A percentile compares a stretch with the other conserved stretches of the same genome.
Evolutionary conservation across 2,113 vertebrate species (phyloP).

Genomic region (Rhadina sibilatrix): DNA sequence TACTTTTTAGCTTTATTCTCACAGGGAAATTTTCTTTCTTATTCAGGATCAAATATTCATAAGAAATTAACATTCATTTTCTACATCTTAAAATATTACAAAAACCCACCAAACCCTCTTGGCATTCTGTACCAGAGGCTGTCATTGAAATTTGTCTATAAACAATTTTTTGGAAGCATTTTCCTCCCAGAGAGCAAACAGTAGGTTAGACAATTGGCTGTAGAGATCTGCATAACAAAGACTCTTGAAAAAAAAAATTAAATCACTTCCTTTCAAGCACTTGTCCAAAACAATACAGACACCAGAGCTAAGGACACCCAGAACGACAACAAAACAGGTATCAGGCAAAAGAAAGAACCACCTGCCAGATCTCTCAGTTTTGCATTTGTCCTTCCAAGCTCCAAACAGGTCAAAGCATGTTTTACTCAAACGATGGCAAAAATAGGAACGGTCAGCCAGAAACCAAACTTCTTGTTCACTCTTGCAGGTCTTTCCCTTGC

Average conservation of each 20-base stretch:
- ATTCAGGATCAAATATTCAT: neutral
- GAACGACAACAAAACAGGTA: neutral
- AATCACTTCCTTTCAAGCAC: neutral
- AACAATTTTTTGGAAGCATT: neutral
- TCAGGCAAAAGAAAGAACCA: neutral
- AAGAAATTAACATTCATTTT: neutral
- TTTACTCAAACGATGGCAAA: neutral
- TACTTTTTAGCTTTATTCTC: neutral
- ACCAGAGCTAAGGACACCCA: neutral
- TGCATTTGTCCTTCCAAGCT: neutral
- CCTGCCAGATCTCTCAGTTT: neutral
- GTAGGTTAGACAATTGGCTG: neutral
- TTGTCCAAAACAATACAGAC: neutral
- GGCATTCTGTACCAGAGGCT: neutral
- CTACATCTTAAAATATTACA: neutral
- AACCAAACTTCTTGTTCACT: neutral
- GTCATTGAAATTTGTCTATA: neutral
- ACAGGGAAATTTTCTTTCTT: neutral
- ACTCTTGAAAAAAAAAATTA: neutral
- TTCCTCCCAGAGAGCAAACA: neutral
- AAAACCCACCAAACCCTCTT: neutral
- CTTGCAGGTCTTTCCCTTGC: neutral
- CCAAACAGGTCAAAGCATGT: neutral
- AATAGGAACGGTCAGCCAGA: neutral
- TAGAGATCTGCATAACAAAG: neutral